Base-by-base conservation (phyloP, 2,797 vertebrate genomes). In the Nothura maculosa region DNA sequence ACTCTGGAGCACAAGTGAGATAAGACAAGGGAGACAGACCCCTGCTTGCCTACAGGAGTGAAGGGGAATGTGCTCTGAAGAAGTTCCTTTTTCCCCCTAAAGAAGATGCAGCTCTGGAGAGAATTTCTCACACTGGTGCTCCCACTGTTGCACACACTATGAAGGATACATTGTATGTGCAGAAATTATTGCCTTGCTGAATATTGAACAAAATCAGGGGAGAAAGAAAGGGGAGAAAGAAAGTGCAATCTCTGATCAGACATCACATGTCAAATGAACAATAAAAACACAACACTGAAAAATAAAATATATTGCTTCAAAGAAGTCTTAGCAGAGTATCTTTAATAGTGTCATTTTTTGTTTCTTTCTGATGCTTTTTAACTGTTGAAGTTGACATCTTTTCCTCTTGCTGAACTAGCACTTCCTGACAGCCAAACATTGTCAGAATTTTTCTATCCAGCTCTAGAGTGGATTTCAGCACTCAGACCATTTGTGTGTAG, bases 371-470 rank as follows among this genome's bases (percentile, higher is more conserved):
- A 89, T 76, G 70, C 73, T 42, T 91, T 93, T 94, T 50, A 74
- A 45, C 66, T 87, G 92, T 81, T 52, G 55, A 81, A 93, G 76
- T 47, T 95, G 80, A 95, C 92, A 95, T 92, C 77, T 95, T 95
- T 96, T 87, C 87, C 92, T 94, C 92, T 79, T 93, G 93, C 89
- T 96, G 95, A 96, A 91, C 79, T 85, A 96, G 92, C 94, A 87
- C 79, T 95, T 94, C 90, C 95, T 94, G 90, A 93, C 19, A 73
- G 89, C 34, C 87, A 91, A 84, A 58, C 73, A 81, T 85, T 73
- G 90, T 93, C 81, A 90, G 76, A 92, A 96, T 87, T 75, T 95
- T 96, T 95, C 95, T 89, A 54, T 79, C 60, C 80, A 94, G 82
- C 67, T 80, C 82, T 92, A 32, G 58, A 89, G 81, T 72, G 57